These are phyloP conservation scores for Coenonympha arcania DNA, from an alignment of 2,888 invertebrate genomes.

Conservation along the genomic window DNA sequence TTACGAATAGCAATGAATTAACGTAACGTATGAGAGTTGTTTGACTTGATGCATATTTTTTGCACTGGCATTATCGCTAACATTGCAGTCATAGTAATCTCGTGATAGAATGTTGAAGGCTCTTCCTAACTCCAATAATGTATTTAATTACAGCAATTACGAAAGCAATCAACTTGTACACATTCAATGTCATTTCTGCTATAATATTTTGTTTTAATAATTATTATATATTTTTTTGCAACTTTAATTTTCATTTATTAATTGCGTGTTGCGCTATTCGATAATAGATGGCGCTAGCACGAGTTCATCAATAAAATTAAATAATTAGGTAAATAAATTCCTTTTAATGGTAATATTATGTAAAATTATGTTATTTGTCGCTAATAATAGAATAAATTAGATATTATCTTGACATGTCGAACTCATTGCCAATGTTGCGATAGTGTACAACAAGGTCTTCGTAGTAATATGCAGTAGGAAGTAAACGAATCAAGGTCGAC, in stretches of 20 bases:
- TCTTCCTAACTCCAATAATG: slow-evolving; percentile 46
- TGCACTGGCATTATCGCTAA: slow-evolving; percentile 13
- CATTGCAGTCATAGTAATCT: slow-evolving; percentile 42
- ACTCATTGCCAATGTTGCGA: slow-evolving; percentile 47
- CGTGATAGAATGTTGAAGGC: slow-evolving; percentile 56
- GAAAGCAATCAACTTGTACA: slow-evolving; percentile 20
- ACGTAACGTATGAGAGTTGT: slow-evolving; percentile 17
- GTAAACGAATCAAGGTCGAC: slow-evolving; percentile 47
- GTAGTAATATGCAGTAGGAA: slow-evolving; percentile 62
- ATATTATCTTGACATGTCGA: slow-evolving; percentile 39
- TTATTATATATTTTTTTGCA: not conserved
- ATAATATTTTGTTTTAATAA: not conserved
- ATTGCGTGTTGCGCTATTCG: slow-evolving; percentile 11
- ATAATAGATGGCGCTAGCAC: slow-evolving; percentile 25
- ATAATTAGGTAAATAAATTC: slow-evolving; percentile 6
- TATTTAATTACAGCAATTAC: slow-evolving; percentile 26
- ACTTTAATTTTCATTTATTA: not conserved
- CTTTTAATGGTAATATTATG: slow-evolving; percentile 17
- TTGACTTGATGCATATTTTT: slow-evolving; percentile 30
- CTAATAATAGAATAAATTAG: slow-evolving; percentile 35
- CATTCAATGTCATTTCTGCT: slow-evolving; percentile 9
- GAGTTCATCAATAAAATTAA: not conserved
- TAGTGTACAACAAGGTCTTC: slow-evolving; percentile 58
- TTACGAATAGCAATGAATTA: slow-evolving; percentile 16
- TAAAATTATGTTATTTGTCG: slow-evolving; percentile 30